These are phyloP conservation scores for Tanypteryx hageni DNA, from an alignment of 2,888 invertebrate genomes.

Conservation along the genomic window DNA sequence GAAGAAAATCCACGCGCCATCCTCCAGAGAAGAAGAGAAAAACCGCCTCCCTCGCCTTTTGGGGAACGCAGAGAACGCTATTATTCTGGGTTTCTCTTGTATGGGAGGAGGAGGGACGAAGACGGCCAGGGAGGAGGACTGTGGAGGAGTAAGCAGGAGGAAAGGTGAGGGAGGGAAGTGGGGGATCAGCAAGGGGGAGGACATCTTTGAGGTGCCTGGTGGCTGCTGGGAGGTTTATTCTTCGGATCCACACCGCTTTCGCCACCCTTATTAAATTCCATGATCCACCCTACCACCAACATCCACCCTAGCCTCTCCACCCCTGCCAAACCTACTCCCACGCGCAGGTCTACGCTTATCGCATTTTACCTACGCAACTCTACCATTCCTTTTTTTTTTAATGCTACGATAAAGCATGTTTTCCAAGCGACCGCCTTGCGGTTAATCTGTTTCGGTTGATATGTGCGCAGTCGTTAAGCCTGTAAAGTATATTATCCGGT, in stretches of 20 bases:
- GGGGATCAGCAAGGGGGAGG: not conserved
- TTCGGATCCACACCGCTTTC: conserved; percentile 56
- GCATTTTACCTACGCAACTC: not conserved
- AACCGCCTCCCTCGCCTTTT: not conserved
- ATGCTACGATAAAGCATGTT: not conserved
- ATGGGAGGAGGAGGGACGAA: not conserved
- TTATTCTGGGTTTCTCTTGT: conserved; percentile 43
- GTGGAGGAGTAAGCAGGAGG: not conserved
- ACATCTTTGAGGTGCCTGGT: conserved; percentile 43
- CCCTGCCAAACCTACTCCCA: not conserved
- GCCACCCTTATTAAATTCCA: conserved; percentile 64
- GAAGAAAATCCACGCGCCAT: conserved; percentile 13
- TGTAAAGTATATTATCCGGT: no score
- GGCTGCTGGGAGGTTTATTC: conserved; percentile 52
- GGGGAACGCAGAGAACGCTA: conserved; percentile 52
- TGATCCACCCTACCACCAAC: conserved; percentile 43
- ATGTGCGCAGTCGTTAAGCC: no score
- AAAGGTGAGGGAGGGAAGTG: not conserved
- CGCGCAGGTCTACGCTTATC: not conserved
- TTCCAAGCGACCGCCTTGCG: no score
- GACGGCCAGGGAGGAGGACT: not conserved
- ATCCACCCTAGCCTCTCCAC: not conserved
- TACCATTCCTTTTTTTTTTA: no score
- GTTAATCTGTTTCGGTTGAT: no score
- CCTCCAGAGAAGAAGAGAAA: not conserved